phyloP scores from a whole-genome alignment of 2,113 vertebrate genomes.

The Oncorhynchus keta region DNA sequence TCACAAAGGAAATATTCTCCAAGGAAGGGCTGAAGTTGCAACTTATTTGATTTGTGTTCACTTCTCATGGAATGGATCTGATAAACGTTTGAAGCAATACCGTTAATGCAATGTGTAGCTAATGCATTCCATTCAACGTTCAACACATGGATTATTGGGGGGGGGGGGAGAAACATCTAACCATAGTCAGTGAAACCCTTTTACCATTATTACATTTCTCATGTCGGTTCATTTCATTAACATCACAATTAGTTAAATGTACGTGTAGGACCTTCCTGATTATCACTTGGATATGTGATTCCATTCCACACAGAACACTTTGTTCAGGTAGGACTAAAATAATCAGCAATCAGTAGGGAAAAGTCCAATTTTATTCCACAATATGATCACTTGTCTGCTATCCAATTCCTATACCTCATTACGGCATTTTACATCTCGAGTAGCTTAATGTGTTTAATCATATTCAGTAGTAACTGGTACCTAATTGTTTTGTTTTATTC shows the following conservation, averaged over 20 bases:
- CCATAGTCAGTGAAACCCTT: neutral
- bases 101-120: slow-evolving; percentile 39
- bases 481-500: slow-evolving; percentile 3
- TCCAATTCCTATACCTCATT: neutral
- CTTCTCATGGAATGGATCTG: neutral
- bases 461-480: slow-evolving; percentile 25
- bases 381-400: neutral
- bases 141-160: neutral
- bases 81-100: slow-evolving; percentile 17
- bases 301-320: neutral
- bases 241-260: neutral
- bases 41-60: neutral
- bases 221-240: slow-evolving; percentile 15
- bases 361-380: neutral
- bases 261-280: neutral
- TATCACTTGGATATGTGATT: neutral
- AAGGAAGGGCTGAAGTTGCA: slow-evolving; percentile 14
- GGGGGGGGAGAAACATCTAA: neutral
- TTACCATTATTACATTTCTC: neutral
- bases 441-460: neutral
- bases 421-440: neutral
- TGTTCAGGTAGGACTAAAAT: neutral
- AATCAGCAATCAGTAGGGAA: neutral
- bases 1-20: neutral
- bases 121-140: neutral